phyloP scores from a whole-genome alignment of 2,797 vertebrate species.

The Peromyscus nudipes region DNA sequence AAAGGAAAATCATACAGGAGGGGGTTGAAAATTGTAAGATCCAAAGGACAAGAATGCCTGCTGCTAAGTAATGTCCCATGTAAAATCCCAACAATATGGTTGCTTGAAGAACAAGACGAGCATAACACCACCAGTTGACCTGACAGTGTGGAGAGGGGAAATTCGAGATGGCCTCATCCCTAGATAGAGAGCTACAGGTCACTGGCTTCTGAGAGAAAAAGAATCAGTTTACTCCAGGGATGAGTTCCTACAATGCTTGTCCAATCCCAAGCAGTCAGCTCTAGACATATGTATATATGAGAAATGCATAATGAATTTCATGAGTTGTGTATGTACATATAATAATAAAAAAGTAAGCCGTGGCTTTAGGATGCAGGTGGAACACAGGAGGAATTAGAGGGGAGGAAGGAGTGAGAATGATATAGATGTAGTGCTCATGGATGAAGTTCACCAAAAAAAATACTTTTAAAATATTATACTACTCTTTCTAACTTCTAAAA shows the following conservation, averaged over 20 bases:
- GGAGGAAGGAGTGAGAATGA: neutral
- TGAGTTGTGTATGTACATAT: neutral
- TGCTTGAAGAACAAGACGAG: neutral
- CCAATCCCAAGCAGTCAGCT: neutral
- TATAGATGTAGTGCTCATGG: neutral
- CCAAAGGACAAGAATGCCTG: neutral
- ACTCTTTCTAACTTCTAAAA: neutral
- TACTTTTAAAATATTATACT: neutral
- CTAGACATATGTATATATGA: neutral
- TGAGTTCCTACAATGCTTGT: neutral
- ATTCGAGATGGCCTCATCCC: neutral
- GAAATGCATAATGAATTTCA: neutral
- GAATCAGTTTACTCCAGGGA: neutral
- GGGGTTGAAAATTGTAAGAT: neutral
- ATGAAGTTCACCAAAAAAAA: neutral
- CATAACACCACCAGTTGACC: neutral
- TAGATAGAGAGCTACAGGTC: neutral
- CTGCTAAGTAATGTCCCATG: neutral
- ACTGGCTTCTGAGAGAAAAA: neutral
- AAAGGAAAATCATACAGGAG: neutral
- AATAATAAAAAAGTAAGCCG: neutral
- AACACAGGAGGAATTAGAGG: neutral
- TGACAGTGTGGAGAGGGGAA: neutral
- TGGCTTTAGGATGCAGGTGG: neutral
- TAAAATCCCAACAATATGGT: neutral